Conservation (phyloP, 2,888 invertebrate genomes). For the Drosophila paucipuncta region DNA sequence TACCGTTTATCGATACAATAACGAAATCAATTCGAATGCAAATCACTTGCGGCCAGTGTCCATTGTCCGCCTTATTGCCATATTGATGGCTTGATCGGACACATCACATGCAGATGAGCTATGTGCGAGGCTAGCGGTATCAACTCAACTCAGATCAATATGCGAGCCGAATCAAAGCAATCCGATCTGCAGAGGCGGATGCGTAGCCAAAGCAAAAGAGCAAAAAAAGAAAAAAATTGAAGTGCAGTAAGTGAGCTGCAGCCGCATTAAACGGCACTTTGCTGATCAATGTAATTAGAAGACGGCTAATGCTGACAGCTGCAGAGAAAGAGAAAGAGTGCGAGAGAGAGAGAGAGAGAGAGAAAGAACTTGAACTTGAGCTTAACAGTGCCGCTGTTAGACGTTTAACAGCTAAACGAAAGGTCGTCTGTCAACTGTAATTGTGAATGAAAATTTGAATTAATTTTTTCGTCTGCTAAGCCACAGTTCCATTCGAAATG, state of each 20-base stretch:
- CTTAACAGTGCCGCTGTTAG: slow-evolving; percentile 18
- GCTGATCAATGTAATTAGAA: slow-evolving; percentile 71
- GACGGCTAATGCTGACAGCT: slow-evolving; percentile 30
- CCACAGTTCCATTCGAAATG: neutral
- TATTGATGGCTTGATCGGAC: slow-evolving; percentile 56
- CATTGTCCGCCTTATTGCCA: slow-evolving; percentile 44
- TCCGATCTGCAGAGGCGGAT: slow-evolving; percentile 45
- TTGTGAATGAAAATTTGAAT: neutral
- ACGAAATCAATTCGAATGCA: slow-evolving; percentile 78
- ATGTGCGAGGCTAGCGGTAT: slow-evolving; percentile 60
- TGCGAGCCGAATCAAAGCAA: slow-evolving; percentile 6
- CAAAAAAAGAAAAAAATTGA: slow-evolving; percentile 10
- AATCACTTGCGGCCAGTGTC: slow-evolving; percentile 63
- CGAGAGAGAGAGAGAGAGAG: slow-evolving; percentile 11
- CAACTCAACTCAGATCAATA: slow-evolving; percentile 35
- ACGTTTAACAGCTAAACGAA: slow-evolving; percentile 4
- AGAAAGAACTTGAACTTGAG: neutral
- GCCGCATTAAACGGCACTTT: slow-evolving; percentile 71
- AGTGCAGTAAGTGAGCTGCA: slow-evolving; percentile 45
- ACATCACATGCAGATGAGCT: slow-evolving; percentile 35
- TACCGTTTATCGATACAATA: slow-evolving; percentile 71
- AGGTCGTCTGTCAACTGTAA: slow-evolving; percentile 5
- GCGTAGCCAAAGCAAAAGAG: slow-evolving; percentile 24
- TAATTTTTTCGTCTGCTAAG: neutral
- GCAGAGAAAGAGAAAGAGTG: slow-evolving; percentile 1